phyloP scores from a whole-genome alignment of 1,140 invertebrate species.

The Saccostrea echinata region DNA sequence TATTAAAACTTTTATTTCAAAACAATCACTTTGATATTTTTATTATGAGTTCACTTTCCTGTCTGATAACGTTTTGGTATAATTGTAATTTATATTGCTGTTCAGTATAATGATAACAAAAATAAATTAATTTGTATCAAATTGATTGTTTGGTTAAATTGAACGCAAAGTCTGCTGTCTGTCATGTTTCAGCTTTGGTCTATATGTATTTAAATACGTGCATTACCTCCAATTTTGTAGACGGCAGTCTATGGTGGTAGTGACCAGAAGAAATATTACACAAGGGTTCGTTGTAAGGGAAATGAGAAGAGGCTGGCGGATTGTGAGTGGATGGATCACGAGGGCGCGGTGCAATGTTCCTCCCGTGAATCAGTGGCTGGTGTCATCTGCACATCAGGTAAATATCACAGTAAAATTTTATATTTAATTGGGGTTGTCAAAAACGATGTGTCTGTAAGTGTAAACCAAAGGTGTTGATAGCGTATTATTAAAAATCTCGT shows the following conservation, averaged over 20 bases:
- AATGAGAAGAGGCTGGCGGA: constrained; percentile 46
- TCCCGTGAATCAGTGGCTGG: constrained; percentile 48
- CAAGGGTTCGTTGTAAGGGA: constrained; percentile 47
- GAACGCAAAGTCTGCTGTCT: too few species aligned
- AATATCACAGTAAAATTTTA: not conserved
- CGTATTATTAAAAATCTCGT: too few species aligned
- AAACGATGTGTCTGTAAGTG: too few species aligned
- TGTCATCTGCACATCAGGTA: constrained; percentile 55
- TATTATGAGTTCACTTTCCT: not conserved
- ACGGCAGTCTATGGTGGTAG: constrained; percentile 50
- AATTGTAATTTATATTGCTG: not conserved
- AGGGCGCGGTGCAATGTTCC: constrained; percentile 38
- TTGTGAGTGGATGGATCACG: constrained; percentile 54
- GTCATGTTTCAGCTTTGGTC: not conserved
- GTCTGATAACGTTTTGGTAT: not conserved
- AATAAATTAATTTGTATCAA: too few species aligned
- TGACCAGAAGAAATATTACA: constrained; percentile 50
- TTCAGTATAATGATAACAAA: not conserved
- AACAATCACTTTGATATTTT: not conserved
- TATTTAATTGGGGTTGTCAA: too few species aligned
- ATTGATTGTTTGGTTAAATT: too few species aligned
- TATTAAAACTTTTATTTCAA: not conserved
- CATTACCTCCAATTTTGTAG: not conserved
- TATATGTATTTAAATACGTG: not conserved
- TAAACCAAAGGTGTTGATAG: too few species aligned